phyloP scores from a whole-genome alignment of 2,113 vertebrate genomes.

The Chitala chitala region DNA sequence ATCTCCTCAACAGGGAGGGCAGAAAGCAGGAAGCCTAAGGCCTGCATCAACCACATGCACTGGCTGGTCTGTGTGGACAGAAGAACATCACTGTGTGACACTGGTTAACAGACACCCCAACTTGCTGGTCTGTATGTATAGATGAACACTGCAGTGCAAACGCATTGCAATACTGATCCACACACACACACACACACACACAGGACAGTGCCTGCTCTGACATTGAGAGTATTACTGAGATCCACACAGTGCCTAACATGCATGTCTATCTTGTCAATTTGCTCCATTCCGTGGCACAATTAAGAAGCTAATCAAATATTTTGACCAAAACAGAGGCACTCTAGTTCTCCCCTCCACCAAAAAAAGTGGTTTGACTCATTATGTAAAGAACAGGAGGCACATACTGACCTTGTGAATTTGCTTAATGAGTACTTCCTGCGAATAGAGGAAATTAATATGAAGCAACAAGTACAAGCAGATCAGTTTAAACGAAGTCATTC shows the following conservation, averaged over 20 bases:
- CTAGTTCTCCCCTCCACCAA: no score
- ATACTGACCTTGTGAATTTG: constrained; percentile 95
- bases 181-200: no score
- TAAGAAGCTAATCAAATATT: not conserved
- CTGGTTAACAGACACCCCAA: not conserved
- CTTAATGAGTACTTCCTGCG: constrained; percentile 94
- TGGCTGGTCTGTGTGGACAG: constrained; percentile 80
- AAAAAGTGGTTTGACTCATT: not conserved
- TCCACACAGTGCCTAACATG: no score
- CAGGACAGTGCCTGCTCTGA: no score
- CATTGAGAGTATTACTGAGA: no score
- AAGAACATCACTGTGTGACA: not conserved
- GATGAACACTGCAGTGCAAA: no score
- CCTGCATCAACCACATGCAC: constrained; percentile 99
- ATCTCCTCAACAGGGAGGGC: constrained; percentile 95
- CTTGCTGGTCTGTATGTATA: no score
- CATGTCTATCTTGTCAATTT: not conserved
- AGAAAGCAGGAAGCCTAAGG: constrained; percentile 93
- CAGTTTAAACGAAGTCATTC: not conserved
- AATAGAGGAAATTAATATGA: constrained; percentile 28
- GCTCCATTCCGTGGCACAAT: not conserved
- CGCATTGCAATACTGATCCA: no score
- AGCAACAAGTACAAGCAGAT: constrained; percentile 4
- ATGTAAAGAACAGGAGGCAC: not conserved
- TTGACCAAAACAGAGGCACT: not conserved